phyloP scores from a whole-genome alignment of 2,888 invertebrate genomes.

The Synanthedon vespiformis region DNA sequence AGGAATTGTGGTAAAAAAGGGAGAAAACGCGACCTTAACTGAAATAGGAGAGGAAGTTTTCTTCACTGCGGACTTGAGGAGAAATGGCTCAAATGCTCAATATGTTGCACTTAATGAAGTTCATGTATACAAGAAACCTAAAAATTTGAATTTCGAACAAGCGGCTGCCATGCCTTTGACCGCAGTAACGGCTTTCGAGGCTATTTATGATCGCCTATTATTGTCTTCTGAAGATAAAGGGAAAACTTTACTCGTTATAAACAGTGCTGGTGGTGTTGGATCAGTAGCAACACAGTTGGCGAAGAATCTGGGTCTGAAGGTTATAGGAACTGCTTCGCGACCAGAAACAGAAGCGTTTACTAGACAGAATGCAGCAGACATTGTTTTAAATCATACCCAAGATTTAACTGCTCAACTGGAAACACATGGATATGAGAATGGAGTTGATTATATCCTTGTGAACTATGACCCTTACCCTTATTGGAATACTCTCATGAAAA shows the following conservation, averaged over 20 bases:
- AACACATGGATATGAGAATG: conserved; percentile 32
- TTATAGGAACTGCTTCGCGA: conserved; percentile 55
- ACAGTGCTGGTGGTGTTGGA: conserved; percentile 57
- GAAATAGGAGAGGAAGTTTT: conserved; percentile 53
- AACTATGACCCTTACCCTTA: conserved; percentile 57
- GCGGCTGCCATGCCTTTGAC: conserved; percentile 57
- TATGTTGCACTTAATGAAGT: conserved; percentile 45
- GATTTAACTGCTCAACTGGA: conserved; percentile 41
- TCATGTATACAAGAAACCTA: conserved; percentile 42
- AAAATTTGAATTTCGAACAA: conserved; percentile 44
- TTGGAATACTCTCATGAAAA: conserved; percentile 46
- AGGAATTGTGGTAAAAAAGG: conserved; percentile 43
- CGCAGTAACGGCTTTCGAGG: conserved; percentile 45
- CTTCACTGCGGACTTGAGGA: conserved; percentile 42
- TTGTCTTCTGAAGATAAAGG: conserved; percentile 48
- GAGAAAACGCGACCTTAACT: conserved; percentile 26
- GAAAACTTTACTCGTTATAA: conserved; percentile 45
- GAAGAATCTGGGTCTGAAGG: conserved; percentile 41
- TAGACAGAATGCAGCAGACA: conserved; percentile 32
- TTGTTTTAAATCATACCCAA: conserved; percentile 44
- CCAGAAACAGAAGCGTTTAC: conserved; percentile 39
- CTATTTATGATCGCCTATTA: conserved; percentile 39
- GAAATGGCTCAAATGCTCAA: conserved; percentile 49
- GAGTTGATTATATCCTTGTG: conserved; percentile 49
- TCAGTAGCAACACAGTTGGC: conserved; percentile 50